phyloP scores from a whole-genome alignment of 2,113 vertebrate species.

The Climacteris rufus region DNA sequence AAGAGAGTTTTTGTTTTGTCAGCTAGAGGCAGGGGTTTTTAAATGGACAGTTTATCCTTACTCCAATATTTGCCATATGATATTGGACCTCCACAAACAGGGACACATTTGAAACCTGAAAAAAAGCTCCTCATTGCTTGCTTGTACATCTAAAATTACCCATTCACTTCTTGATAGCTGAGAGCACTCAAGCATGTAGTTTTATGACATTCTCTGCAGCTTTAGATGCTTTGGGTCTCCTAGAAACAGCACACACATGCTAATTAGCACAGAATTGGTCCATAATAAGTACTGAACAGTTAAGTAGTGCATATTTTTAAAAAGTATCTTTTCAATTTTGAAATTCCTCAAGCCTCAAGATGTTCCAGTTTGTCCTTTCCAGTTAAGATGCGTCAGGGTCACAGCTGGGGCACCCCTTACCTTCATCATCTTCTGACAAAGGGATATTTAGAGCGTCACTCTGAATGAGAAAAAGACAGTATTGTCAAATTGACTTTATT shows the following conservation, averaged over 20 bases:
- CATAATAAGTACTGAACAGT: background rate
- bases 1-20: background rate
- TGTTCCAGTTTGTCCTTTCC: background rate
- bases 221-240: background rate
- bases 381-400: background rate
- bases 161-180: background rate
- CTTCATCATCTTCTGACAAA: background rate
- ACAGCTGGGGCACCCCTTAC: rapidly evolving
- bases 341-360: background rate
- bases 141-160: background rate
- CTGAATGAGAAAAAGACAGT: background rate
- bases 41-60: background rate
- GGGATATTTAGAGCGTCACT: background rate
- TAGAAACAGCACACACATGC: background rate
- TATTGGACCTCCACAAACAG: background rate
- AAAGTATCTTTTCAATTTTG: background rate
- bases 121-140: background rate
- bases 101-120: background rate
- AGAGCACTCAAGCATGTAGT: background rate
- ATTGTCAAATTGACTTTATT: background rate
- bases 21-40: rapidly evolving
- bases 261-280: background rate
- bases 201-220: background rate
- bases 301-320: background rate
- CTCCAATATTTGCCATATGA: background rate